phyloP scores from a whole-genome alignment of 2,888 invertebrate genomes.

The Camptogramma bilineatum region DNA sequence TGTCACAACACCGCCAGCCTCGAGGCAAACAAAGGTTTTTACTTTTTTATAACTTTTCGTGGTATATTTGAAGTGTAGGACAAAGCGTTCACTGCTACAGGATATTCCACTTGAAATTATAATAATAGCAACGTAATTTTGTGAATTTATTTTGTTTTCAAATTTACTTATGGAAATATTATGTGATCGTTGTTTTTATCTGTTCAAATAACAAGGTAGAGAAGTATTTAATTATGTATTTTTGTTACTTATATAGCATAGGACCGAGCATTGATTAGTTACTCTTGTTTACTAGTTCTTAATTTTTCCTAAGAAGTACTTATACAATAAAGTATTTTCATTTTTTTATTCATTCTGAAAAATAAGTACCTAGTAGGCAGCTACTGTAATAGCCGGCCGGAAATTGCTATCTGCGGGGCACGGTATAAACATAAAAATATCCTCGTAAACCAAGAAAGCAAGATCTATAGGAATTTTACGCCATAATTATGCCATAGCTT shows the following conservation, averaged over 20 bases:
- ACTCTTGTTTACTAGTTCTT: too few species aligned
- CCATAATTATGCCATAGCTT: conserved; percentile 35
- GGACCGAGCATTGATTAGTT: too few species aligned
- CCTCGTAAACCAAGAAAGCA: conserved; percentile 36
- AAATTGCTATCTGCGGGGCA: conserved; percentile 43
- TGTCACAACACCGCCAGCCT: conserved; percentile 35
- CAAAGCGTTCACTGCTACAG: conserved; percentile 22
- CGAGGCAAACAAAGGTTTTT: conserved; percentile 52
- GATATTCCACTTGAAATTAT: not conserved
- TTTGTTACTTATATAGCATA: too few species aligned
- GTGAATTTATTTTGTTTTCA: too few species aligned
- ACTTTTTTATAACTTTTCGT: conserved; percentile 53
- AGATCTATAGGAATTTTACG: conserved; percentile 39
- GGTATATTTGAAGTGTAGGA: conserved; percentile 53
- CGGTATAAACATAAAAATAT: conserved; percentile 42
- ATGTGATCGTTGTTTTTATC: too few species aligned
- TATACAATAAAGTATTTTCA: too few species aligned
- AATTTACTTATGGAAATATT: too few species aligned
- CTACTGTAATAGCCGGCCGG: conserved; percentile 20
- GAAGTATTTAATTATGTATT: too few species aligned
- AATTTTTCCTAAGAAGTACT: too few species aligned
- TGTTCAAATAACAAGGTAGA: too few species aligned
- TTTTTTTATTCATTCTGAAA: too few species aligned
- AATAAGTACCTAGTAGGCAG: not conserved
- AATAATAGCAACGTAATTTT: too few species aligned